Conservation (phyloP, 1,140 invertebrate genomes). For the Drosophila equinoxialis region DNA sequence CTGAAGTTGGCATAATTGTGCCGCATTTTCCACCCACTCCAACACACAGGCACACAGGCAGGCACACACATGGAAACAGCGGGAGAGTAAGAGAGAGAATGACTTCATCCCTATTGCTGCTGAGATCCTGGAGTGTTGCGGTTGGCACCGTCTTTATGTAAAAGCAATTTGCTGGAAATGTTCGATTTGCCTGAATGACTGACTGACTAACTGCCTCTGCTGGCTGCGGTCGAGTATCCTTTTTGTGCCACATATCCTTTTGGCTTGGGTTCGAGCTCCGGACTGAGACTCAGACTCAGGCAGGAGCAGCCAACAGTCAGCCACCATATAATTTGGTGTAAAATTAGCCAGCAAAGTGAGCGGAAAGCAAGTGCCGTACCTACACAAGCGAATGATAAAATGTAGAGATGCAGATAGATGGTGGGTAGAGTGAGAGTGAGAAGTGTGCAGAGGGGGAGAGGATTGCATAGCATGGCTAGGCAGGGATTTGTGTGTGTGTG, state of each 20-base stretch:
- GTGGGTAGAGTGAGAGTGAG: background rate
- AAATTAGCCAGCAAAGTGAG: constrained; percentile 68
- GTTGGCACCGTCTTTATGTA: constrained; percentile 72
- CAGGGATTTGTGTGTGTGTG: too few relatives aligned
- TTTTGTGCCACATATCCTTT: constrained; percentile 53
- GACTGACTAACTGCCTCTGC: constrained; percentile 19
- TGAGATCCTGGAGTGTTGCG: constrained; percentile 42
- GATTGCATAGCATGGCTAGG: too few relatives aligned
- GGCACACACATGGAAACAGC: background rate
- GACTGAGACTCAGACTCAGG: too few relatives aligned
- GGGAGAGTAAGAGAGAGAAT: background rate
- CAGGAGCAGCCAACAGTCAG: background rate
- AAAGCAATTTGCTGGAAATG: constrained; percentile 80
- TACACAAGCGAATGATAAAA: constrained; percentile 6
- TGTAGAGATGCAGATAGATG: constrained; percentile 2
- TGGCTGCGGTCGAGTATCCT: constrained; percentile 56
- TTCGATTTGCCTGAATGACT: constrained; percentile 60
- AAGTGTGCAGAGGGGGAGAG: background rate
- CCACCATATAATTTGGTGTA: constrained; percentile 62
- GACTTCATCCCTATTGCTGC: constrained; percentile 42
- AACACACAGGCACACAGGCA: background rate
- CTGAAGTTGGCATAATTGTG: constrained; percentile 53
- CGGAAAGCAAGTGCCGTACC: constrained; percentile 42
- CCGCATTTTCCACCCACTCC: constrained; percentile 21
- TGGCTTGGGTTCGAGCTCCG: background rate